Conservation (phyloP, 2,113 vertebrate species). For the Dicaeum eximium region DNA sequence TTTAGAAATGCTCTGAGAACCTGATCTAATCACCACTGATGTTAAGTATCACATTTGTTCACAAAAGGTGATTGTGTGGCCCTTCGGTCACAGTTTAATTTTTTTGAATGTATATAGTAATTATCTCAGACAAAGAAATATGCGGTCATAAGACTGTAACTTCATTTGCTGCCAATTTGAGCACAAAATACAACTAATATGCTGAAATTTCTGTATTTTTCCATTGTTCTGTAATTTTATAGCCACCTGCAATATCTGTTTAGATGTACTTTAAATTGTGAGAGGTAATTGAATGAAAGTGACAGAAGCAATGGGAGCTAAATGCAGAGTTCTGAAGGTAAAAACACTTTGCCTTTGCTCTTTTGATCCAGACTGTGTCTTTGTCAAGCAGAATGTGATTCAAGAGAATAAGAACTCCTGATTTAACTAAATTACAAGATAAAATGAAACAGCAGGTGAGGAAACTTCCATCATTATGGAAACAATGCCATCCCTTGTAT, state of each 20-base stretch:
- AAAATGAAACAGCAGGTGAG: constrained; percentile 19
- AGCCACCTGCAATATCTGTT: not conserved
- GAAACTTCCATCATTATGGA: constrained; percentile 14
- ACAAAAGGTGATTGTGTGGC: not conserved
- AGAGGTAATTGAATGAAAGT: not conserved
- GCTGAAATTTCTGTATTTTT: not conserved
- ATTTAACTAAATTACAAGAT: constrained; percentile 3
- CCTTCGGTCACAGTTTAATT: not conserved
- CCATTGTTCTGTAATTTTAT: not conserved
- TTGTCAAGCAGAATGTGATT: constrained; percentile 10
- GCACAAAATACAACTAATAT: not conserved
- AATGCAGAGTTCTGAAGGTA: not conserved
- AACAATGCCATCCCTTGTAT: constrained; percentile 41
- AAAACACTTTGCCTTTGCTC: not conserved
- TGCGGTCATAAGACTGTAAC: not conserved
- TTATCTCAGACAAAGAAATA: not conserved
- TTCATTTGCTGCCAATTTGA: not conserved
- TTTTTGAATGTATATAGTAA: not conserved
- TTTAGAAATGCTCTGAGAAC: not conserved
- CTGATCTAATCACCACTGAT: not conserved
- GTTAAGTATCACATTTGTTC: not conserved
- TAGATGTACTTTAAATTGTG: not conserved
- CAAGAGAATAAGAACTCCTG: not conserved
- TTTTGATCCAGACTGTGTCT: not conserved
- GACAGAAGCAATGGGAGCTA: not conserved